Conservation (phyloP, 2,888 invertebrate species). For the Leptura quadrifasciata region DNA sequence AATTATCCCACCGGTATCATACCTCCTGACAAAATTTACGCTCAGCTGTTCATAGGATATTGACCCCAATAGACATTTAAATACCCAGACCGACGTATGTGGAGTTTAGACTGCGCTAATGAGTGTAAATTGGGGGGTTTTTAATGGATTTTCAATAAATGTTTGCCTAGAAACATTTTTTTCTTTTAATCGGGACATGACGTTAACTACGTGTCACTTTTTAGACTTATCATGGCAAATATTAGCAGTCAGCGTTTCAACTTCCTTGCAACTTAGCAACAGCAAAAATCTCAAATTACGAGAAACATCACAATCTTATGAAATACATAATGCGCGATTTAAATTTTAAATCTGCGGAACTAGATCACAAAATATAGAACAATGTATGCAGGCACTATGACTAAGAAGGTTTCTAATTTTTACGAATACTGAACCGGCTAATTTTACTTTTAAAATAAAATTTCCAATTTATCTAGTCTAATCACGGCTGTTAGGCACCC, state of each 20-base stretch:
- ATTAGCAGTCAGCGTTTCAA: constrained; percentile 34
- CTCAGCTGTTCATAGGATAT: constrained; percentile 50
- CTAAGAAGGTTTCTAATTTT: constrained; percentile 19
- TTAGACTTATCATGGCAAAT: constrained; percentile 36
- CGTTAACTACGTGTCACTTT: constrained; percentile 38
- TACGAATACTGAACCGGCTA: constrained; percentile 3
- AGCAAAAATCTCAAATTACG: constrained; percentile 36
- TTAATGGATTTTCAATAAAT: background rate
- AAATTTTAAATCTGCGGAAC: constrained; percentile 50
- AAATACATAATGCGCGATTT: constrained; percentile 40
- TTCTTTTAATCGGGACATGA: background rate
- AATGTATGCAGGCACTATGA: background rate
- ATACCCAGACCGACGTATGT: constrained; percentile 31
- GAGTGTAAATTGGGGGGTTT: constrained; percentile 34
- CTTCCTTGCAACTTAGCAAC: constrained; percentile 37
- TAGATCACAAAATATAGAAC: constrained; percentile 31
- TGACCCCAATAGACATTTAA: constrained; percentile 51
- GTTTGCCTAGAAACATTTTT: constrained; percentile 21
- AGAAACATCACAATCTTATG: constrained; percentile 14
- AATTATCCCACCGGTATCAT: constrained; percentile 33
- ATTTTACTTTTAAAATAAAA: constrained; percentile 14
- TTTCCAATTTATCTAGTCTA: background rate
- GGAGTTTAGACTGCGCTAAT: constrained; percentile 29
- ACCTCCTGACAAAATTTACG: constrained; percentile 40
- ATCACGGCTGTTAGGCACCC: background rate